Base-by-base conservation (phyloP, 53 echinoderm and acorn worm species). In the Antedon mediterranea region DNA sequence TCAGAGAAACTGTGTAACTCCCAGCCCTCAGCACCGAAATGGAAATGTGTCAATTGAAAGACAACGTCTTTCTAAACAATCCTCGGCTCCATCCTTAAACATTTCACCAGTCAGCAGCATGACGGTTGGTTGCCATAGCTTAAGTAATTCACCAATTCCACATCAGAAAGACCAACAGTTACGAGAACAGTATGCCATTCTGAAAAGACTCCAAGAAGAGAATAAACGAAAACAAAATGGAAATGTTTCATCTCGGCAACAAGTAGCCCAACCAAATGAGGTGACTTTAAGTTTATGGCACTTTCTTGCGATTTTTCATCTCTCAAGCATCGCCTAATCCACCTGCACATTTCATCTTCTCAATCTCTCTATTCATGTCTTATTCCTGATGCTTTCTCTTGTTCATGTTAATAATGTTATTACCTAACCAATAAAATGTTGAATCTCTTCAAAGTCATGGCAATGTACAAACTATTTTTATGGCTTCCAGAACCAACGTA, bases 161-260 rank as follows among this genome's bases (percentile, higher is more conserved):
- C 57, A 83, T 70, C 71, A 80, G 27, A 87, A 83, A 33, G 88
- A 87, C 33, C 43, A 78, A 4, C 93, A 85, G 43, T 83, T 93
- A 43, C 90, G 90, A 73, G 90, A 90, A 71, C 93, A 93, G 83
- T 90, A 90, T 77, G 93, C 93, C 84, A 93, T 85, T 73, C 81
- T 93, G 31, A 81, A 90, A 28, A 80, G 78, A 57, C 88, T 93
- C 71, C 93, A 93, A 73, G 76, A 88, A n/a, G 84, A 88, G 4
- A 76, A 76, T 57, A 57, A 57, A 57, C 57, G 57, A 57, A 57
- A 57, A 57, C 57, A 57, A 26, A 57, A 57, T 57, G 57, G 57
- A 57, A 57, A 26, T 57, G 15, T 26, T 3, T 57, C 57, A 57
- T 57, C 57, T 18, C 57, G 57, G 57, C 57, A 8, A 57, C 57